These are phyloP conservation scores for Corapipo altera DNA, from an alignment of 2,113 vertebrate genomes.

Conservation along the genomic window DNA sequence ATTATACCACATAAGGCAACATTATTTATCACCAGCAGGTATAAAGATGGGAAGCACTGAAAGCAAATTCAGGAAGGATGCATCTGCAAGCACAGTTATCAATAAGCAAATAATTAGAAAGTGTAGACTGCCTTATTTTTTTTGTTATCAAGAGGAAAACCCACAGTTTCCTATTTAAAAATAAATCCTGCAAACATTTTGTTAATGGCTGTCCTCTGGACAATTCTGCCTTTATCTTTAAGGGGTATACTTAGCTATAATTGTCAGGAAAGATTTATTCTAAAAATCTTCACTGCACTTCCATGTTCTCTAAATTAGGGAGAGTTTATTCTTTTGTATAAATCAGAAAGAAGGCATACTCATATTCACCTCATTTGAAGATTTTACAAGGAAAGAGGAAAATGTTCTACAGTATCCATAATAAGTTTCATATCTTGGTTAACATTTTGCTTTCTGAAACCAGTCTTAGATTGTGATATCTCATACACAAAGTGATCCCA, in stretches of 20 bases:
- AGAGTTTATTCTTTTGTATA: neutral
- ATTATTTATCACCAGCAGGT: constrained; percentile 16
- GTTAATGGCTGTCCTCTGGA: constrained; percentile 54
- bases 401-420: neutral
- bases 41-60: neutral
- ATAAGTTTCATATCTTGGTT: neutral
- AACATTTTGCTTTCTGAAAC: constrained; percentile 15
- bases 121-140: neutral
- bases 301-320: constrained; percentile 1
- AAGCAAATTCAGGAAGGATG: neutral
- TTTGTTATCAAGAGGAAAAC: constrained; percentile 32
- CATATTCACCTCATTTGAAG: neutral
- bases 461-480: neutral
- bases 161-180: constrained; percentile 50
- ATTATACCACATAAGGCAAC: neutral
- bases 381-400: neutral
- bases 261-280: constrained; percentile 34
- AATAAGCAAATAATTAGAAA: constrained; percentile 19
- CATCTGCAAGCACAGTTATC: neutral
- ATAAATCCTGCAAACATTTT: constrained; percentile 35
- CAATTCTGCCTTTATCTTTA: constrained; percentile 34
- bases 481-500: neutral
- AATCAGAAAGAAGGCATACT: neutral
- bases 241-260: constrained; percentile 21
- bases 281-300: constrained; percentile 1